These are phyloP conservation scores for Sylvilagus bachmani DNA, from an alignment of 2,113 vertebrate genomes.

Conservation along the genomic window DNA sequence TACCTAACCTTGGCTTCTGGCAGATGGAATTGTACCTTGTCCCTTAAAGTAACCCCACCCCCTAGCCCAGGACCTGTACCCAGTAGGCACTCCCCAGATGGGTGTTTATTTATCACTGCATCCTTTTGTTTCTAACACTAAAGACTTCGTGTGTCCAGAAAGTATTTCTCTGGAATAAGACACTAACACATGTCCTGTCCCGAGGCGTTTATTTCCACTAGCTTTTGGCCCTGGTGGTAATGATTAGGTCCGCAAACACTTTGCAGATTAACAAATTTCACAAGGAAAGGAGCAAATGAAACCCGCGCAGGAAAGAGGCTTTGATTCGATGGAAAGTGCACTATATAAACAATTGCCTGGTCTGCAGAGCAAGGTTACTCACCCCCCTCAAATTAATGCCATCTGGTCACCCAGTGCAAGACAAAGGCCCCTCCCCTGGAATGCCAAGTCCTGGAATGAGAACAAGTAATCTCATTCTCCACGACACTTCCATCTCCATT, in stretches of 20 bases:
- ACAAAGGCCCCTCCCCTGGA: slow-evolving; percentile 51
- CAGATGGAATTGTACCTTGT: not conserved
- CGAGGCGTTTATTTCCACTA: slow-evolving; percentile 33
- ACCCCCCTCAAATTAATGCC: slow-evolving; percentile 56
- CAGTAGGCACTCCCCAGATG: not conserved
- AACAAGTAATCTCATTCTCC: slow-evolving; percentile 77
- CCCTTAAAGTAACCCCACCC: not conserved
- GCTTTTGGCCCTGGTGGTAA: slow-evolving; percentile 61
- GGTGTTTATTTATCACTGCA: not conserved
- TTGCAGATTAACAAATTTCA: slow-evolving; percentile 73
- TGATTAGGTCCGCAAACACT: slow-evolving; percentile 50
- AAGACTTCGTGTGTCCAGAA: not conserved
- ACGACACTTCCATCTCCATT: slow-evolving; percentile 72
- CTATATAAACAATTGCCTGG: slow-evolving; percentile 56
- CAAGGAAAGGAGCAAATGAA: slow-evolving; percentile 64
- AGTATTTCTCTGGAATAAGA: slow-evolving; percentile 5
- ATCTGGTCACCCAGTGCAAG: slow-evolving; percentile 48
- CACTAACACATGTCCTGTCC: not conserved
- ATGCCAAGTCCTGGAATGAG: not conserved
- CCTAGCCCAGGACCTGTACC: not conserved
- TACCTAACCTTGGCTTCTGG: not conserved
- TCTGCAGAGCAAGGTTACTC: slow-evolving; percentile 44
- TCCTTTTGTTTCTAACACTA: not conserved
- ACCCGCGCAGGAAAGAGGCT: slow-evolving; percentile 41
- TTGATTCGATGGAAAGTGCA: slow-evolving; percentile 21